Evolutionary conservation across 30 jellyfish, hydroid and myxozoan species (phyloP).

Genomic region (Phacellophora camtschatica): DNA sequence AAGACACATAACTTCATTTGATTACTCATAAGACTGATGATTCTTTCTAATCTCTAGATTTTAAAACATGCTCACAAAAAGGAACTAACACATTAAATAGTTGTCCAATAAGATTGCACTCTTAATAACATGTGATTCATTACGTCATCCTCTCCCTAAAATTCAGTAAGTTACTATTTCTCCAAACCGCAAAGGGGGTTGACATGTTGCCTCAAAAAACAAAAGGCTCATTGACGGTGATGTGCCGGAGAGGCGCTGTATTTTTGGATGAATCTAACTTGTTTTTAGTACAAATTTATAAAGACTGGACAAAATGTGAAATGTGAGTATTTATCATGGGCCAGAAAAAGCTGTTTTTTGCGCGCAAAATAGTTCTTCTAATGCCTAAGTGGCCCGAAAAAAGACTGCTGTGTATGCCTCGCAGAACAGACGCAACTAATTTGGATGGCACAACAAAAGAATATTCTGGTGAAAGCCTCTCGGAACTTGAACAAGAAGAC

Average conservation of each 20-base stretch:
- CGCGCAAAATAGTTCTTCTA: not conserved
- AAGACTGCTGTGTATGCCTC: constrained; percentile 15
- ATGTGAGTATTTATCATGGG: not conserved
- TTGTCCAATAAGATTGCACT: too few species aligned
- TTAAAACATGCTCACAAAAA: too few species aligned
- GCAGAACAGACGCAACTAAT: not conserved
- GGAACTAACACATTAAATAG: too few species aligned
- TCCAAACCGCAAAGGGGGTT: too few species aligned
- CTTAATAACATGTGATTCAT: too few species aligned
- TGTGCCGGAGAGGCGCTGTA: constrained; percentile 16
- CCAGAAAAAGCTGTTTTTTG: constrained; percentile 15
- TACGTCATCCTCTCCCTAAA: too few species aligned
- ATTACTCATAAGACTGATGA: too few species aligned
- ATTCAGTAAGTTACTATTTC: too few species aligned
- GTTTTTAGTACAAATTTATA: constrained; percentile 21
- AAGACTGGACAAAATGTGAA: not conserved
- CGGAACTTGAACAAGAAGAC: too few species aligned
- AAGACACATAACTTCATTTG: too few species aligned
- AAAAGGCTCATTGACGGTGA: constrained; percentile 30
- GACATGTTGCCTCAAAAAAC: constrained; percentile 7
- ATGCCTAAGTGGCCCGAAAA: constrained; percentile 37
- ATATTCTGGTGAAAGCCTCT: too few species aligned
- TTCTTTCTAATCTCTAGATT: too few species aligned
- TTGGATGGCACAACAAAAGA: constrained; percentile 13
- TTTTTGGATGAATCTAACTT: not conserved